phyloP scores from a whole-genome alignment of 2,113 vertebrate species.

The Turdus rufiventris region DNA sequence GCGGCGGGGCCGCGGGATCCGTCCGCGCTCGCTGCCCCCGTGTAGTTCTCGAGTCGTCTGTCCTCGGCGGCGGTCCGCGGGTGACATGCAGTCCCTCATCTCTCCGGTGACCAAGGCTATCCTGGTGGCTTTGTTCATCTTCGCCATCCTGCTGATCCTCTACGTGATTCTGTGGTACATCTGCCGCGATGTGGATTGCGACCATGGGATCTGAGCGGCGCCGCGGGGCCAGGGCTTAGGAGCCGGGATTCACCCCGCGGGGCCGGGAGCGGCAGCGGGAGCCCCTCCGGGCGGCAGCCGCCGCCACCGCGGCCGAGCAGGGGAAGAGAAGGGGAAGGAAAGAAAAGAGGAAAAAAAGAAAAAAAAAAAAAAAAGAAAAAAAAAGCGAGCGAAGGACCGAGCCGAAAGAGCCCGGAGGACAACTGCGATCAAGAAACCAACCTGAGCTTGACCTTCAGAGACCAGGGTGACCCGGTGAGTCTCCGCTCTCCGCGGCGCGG shows the following conservation, averaged over 20 bases:
- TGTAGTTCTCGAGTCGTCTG: slow-evolving; percentile 32
- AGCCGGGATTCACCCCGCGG: slow-evolving; percentile 3
- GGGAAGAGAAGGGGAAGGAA: not conserved
- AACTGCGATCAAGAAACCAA: slow-evolving; percentile 19
- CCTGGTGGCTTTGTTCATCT: slow-evolving; percentile 94
- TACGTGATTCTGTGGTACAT: slow-evolving; percentile 99
- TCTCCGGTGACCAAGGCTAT: slow-evolving; percentile 96
- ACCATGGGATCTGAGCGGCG: slow-evolving; percentile 90
- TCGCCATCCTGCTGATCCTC: slow-evolving; percentile 96
- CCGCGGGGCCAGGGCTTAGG: slow-evolving; percentile 37
- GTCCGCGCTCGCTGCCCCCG: slow-evolving; percentile 23
- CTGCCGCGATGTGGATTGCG: slow-evolving; percentile 96
- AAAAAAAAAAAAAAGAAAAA: not conserved
- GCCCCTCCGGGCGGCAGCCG: not conserved
- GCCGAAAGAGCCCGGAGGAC: not conserved
- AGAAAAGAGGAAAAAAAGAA: not conserved
- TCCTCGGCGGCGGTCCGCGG: slow-evolving; percentile 61
- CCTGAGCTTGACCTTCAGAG: slow-evolving; percentile 67
- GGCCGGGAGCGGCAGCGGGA: not conserved
- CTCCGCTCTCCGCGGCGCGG: not conserved
- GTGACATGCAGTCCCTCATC: slow-evolving; percentile 95
- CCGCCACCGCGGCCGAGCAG: not conserved
- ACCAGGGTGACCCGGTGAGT: slow-evolving; percentile 69
- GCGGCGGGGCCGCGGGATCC: slow-evolving; percentile 8
- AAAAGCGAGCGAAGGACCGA: not conserved